Conservation (phyloP, 2,797 vertebrate genomes). For the Neomorphus geoffroyi region DNA sequence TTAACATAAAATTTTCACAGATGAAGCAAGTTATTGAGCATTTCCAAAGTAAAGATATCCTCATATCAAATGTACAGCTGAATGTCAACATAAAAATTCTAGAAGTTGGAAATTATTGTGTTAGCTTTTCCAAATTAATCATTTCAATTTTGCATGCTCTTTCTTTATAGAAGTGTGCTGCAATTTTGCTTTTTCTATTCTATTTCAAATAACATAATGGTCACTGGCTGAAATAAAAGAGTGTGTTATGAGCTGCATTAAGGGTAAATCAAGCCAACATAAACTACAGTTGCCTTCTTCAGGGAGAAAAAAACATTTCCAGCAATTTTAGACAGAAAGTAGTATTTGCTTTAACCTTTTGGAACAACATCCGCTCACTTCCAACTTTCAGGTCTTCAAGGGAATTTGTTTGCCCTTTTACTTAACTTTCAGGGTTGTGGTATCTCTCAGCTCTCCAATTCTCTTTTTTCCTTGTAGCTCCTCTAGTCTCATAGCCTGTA, state of each 20-base stretch:
- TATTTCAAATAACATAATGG: neutral
- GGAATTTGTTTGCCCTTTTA: accelerated
- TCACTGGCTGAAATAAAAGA: neutral
- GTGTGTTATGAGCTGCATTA: neutral
- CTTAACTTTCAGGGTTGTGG: neutral
- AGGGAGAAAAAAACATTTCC: accelerated
- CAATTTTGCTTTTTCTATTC: neutral
- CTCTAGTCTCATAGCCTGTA: neutral
- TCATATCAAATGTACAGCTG: neutral
- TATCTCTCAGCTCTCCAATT: neutral
- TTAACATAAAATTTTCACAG: neutral
- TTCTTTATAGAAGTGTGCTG: neutral
- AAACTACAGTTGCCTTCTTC: neutral
- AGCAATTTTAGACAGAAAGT: neutral
- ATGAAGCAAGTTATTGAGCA: neutral
- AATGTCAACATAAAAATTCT: neutral
- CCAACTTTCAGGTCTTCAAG: neutral
- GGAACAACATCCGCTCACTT: neutral
- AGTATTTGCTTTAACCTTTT: neutral
- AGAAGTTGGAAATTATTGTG: neutral
- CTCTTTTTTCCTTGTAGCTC: neutral
- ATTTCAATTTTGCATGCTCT: neutral
- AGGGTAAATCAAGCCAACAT: neutral
- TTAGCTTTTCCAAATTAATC: neutral
- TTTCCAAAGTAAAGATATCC: neutral